Evolutionary conservation across 2,888 invertebrate genomes (phyloP), one percentile per base, ranked within the genome.

Genomic region (Ctenicera cuprea): DNA sequence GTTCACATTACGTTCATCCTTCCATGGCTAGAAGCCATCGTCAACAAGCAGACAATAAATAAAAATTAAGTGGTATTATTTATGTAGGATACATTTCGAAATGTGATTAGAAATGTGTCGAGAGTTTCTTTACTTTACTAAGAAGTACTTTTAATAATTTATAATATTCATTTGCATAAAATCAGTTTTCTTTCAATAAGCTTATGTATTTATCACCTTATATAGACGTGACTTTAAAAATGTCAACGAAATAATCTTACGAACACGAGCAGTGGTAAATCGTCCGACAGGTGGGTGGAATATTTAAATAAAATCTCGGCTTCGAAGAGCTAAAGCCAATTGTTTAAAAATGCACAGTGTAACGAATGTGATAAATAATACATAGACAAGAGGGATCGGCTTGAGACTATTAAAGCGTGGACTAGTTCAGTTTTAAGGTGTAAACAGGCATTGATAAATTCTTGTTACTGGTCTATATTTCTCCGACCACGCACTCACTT

Each of bases 401-500:
- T 16, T 59, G 16, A 33, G 18, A 41, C 71, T 57, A 66, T 72
- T 59, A 79, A 77, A 63, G 68, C 59, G 14, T 45, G 74, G 69
- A 73, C 77, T 76, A 71, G 74, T 73, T 67, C 67, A 63, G 74
- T 77, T 78, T 77, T 74, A 78, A 79, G 77, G 78, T 78, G 79
- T 77, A 79, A 79, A 79, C 77, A 76, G 76, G 77, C 76, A 77
- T 75, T 79, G 78, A 79, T 79, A 78, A 79, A 79, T 79, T 78
- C 75, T 71, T 73, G 74, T 76, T 73, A 64, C 74, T 73, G 64
- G 76, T 73, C 77, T 68, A 79, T 79, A 78, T 79, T 78, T 79
- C 78, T 77, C 70, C 78, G 78, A 79, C 79, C 79, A 79, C 79
- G 79, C 79, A 77, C 37, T 48, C 73, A 64, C 73, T 76, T 62